phyloP scores from a whole-genome alignment of 2,888 invertebrate species.

The Callimorpha dominula region DNA sequence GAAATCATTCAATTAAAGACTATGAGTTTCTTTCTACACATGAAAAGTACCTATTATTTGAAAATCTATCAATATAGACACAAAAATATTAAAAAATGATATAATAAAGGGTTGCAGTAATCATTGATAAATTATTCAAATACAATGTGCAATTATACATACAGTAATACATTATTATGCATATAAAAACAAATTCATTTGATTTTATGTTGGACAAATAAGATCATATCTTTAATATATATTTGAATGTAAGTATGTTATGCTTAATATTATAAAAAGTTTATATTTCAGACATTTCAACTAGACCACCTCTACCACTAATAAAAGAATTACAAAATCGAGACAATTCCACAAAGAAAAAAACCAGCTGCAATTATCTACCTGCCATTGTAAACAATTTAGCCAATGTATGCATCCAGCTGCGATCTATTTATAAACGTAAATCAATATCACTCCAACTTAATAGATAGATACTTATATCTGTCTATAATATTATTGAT shows the following conservation, averaged over 20 bases:
- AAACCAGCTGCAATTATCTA: conserved; percentile 11
- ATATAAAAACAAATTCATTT: background rate
- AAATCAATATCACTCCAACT: conserved; percentile 38
- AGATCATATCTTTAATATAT: background rate
- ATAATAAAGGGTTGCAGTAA: background rate
- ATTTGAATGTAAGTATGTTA: background rate
- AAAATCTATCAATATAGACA: background rate
- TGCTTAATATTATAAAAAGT: background rate
- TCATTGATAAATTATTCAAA: no score
- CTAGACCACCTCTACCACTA: background rate
- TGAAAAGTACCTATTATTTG: background rate
- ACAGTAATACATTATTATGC: background rate
- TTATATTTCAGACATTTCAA: no score
- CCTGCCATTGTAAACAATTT: conserved; percentile 23
- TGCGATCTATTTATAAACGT: conserved; percentile 23
- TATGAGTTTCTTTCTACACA: no score
- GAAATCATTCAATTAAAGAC: no score
- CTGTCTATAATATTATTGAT: conserved; percentile 18
- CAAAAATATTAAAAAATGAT: background rate
- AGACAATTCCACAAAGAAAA: background rate
- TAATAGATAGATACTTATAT: conserved; percentile 1
- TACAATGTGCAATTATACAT: background rate
- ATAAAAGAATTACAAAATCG: background rate
- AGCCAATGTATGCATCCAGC: background rate
- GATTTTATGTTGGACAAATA: background rate